Evolutionary conservation across 2,113 vertebrate species (phyloP).

Genomic region (Hippoglossus stenolepis): DNA sequence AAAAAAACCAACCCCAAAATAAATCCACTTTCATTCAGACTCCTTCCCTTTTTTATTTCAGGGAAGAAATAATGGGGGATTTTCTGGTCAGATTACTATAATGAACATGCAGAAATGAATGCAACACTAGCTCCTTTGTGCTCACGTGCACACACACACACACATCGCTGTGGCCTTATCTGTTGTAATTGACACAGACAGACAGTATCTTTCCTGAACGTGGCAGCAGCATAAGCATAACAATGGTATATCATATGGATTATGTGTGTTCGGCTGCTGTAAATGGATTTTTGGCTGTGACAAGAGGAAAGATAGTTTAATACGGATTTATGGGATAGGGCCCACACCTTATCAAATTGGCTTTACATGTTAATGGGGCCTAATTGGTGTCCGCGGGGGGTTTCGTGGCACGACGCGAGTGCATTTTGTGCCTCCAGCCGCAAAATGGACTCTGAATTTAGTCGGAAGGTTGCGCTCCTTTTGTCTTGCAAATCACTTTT

Average conservation of each 20-base stretch:
- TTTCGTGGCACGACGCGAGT: slow-evolving; percentile 65
- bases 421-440: slow-evolving; percentile 64
- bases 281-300: slow-evolving; percentile 78
- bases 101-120: slow-evolving; percentile 55
- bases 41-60: slow-evolving; percentile 43
- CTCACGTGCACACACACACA: slow-evolving; percentile 48
- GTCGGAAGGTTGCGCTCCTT: slow-evolving; percentile 82
- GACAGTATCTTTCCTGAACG: slow-evolving; percentile 75
- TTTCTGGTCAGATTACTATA: slow-evolving; percentile 70
- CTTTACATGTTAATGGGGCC: slow-evolving; percentile 87
- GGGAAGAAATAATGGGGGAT: slow-evolving; percentile 55
- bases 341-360: slow-evolving; percentile 87
- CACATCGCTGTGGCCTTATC: slow-evolving; percentile 61
- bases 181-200: slow-evolving; percentile 68
- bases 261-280: slow-evolving; percentile 79
- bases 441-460: slow-evolving; percentile 79
- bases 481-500: slow-evolving; percentile 89
- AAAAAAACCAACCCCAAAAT: slow-evolving; percentile 30
- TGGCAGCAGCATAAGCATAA: slow-evolving; percentile 79
- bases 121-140: slow-evolving; percentile 59
- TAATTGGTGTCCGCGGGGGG: slow-evolving; percentile 86
- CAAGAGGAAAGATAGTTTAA: slow-evolving; percentile 80
- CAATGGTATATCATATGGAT: slow-evolving; percentile 85
- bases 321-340: slow-evolving; percentile 82
- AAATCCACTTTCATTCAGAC: slow-evolving; percentile 32